Percentiles rank a stretch among this genome's conserved stretches.
Conservation (phyloP, 1,140 invertebrate genomes). For the Ridgeia piscesae region DNA sequence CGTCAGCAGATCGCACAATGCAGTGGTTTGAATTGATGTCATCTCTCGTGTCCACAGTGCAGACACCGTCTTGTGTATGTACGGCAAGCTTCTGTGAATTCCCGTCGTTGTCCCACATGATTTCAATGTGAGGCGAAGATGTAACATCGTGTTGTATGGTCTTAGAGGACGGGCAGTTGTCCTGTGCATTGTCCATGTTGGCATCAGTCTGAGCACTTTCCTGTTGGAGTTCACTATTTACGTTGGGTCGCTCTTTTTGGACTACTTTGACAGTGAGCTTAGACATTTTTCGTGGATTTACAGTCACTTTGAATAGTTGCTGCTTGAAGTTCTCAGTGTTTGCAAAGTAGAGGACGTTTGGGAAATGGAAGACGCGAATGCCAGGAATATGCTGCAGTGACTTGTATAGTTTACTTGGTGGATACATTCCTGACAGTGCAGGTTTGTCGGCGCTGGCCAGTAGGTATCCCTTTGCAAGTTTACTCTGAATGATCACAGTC, state of each 20-base stretch:
- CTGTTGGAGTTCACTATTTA: background rate
- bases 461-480: conserved; percentile 26
- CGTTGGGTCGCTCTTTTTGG: background rate
- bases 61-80: background rate
- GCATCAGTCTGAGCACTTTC: background rate
- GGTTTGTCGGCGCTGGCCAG: background rate
- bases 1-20: background rate
- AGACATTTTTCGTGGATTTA: background rate
- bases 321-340: conserved; percentile 58
- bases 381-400: conserved; percentile 31
- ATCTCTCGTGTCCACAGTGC: background rate
- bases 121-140: background rate
- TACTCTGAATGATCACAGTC: conserved; percentile 51
- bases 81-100: background rate
- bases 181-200: background rate
- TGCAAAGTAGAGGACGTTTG: conserved; percentile 59
- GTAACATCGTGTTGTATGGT: background rate
- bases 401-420: background rate
- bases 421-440: background rate
- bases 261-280: background rate
- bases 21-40: background rate
- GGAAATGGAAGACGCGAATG: conserved; percentile 59
- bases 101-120: background rate
- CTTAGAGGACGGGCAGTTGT: too few relatives aligned
- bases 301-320: conserved; percentile 8